Conservation (phyloP, 1,140 invertebrate genomes). For the Pseudachorutes palmiensis region DNA sequence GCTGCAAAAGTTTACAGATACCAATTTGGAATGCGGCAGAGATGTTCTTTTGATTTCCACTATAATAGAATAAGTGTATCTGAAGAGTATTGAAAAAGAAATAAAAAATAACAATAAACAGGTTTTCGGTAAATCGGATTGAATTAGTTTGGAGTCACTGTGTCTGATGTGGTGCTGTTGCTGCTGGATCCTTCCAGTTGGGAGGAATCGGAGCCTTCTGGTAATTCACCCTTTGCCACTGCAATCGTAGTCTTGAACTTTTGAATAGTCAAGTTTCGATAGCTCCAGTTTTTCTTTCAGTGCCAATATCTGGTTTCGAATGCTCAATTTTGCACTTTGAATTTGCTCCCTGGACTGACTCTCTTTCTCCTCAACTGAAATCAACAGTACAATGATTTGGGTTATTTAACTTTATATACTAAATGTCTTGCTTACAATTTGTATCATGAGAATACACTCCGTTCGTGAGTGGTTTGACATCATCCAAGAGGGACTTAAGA, state of each 20-base stretch:
- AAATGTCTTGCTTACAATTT: background rate
- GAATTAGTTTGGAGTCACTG: too few species aligned
- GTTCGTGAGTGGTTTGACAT: conserved; percentile 49
- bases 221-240: background rate
- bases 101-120: too few species aligned
- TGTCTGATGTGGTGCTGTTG: too few species aligned
- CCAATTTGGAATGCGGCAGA: too few species aligned
- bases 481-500: conserved; percentile 81
- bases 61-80: too few species aligned
- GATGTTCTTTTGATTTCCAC: too few species aligned
- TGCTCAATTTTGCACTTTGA: background rate
- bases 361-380: background rate
- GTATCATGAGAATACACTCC: background rate
- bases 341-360: background rate
- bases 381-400: background rate
- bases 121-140: too few species aligned
- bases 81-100: too few species aligned
- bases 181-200: too few species aligned
- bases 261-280: background rate
- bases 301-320: background rate
- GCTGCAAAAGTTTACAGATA: too few species aligned
- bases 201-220: background rate
- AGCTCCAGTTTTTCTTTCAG: background rate
- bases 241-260: background rate
- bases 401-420: background rate